Evolutionary conservation across 1,140 invertebrate species (phyloP).

Genomic region (Alviniconcha marisindica): DNA sequence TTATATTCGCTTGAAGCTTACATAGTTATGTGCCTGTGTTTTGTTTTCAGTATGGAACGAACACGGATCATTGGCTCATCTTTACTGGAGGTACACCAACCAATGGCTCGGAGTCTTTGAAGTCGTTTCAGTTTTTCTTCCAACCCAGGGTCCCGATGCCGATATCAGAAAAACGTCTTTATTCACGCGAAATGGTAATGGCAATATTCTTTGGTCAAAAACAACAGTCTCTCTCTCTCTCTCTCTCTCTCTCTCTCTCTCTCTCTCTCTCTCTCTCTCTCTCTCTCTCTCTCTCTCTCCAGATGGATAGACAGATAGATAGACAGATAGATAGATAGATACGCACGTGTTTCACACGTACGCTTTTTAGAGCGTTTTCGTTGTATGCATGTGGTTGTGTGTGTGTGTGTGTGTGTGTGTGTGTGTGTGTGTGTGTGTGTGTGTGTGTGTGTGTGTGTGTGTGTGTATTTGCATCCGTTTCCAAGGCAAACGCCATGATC

Average conservation of each 20-base stretch:
- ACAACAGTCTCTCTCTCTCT: neutral
- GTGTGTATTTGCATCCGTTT: neutral
- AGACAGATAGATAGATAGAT: too few species aligned
- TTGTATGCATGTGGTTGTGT: neutral
- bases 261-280: neutral
- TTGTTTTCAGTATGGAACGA: neutral
- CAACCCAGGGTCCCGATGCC: neutral
- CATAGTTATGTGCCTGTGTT: neutral
- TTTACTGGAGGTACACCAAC: neutral
- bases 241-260: neutral
- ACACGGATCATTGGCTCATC: neutral
- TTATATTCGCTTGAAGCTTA: too few species aligned
- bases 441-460: neutral
- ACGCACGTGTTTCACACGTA: too few species aligned
- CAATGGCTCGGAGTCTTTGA: neutral
- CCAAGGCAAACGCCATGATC: neutral
- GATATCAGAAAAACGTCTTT: neutral
- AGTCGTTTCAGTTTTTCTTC: neutral
- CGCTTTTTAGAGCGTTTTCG: neutral
- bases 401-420: neutral
- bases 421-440: constrained; percentile 16
- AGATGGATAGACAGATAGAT: too few species aligned
- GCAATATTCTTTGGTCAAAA: neutral
- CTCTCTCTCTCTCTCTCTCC: neutral
- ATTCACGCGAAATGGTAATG: neutral